Percentiles rank a stretch among this genome's conserved stretches.
Evolutionary conservation across 1,140 invertebrate genomes (phyloP).

Genomic region (Limonius californicus): DNA sequence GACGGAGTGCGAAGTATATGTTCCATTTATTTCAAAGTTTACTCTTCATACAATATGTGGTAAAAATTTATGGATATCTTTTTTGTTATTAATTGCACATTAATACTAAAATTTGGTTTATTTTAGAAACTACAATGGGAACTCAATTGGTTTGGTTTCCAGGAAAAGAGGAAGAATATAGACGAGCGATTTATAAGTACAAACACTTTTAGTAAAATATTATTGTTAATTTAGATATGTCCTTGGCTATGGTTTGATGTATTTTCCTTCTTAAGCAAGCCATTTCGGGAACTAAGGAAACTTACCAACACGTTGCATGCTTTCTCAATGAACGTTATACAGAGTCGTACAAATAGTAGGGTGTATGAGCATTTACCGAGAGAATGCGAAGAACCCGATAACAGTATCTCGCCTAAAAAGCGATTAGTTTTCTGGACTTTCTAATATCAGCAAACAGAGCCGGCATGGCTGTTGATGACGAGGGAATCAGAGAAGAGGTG

Average conservation of each 20-base stretch:
- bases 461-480: conserved; percentile 52
- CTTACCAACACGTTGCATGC: conserved; percentile 56
- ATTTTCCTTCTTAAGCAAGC: conserved; percentile 51
- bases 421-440: conserved; percentile 79
- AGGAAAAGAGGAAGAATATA: no score
- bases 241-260: conserved; percentile 57
- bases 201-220: not conserved
- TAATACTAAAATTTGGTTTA: no score
- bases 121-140: conserved; percentile 5
- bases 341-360: conserved; percentile 5
- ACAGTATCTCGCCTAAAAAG: conserved; percentile 45
- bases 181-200: no score
- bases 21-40: not conserved
- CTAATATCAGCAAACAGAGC: conserved; percentile 58
- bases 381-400: not conserved
- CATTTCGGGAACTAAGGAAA: conserved; percentile 48
- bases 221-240: conserved; percentile 11
- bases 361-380: conserved; percentile 11
- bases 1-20: no score
- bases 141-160: not conserved
- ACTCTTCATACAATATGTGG: not conserved
- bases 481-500: conserved; percentile 76
- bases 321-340: conserved; percentile 55
- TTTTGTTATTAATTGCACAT: not conserved
- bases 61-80: not conserved